phyloP scores from a whole-genome alignment of 2,888 invertebrate species.

The Poecilobothrus nobilitatus region DNA sequence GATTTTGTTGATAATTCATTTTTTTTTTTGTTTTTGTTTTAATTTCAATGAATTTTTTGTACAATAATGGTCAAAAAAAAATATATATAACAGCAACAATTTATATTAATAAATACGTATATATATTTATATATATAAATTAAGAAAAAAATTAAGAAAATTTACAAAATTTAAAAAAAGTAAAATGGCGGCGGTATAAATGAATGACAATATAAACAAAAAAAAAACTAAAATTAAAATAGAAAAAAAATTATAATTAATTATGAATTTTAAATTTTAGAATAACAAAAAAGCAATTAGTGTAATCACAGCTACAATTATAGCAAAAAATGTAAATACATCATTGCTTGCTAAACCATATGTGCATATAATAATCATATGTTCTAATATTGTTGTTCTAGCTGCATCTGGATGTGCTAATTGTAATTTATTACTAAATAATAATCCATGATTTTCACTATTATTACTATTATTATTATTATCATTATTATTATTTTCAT shows the following conservation, averaged over 20 bases:
- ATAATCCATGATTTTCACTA: background rate
- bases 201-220: conserved; percentile 14
- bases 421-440: conserved; percentile 23
- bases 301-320: conserved; percentile 65
- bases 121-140: no score
- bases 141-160: no score
- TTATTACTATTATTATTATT: background rate
- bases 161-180: no score
- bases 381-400: conserved; percentile 44
- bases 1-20: no score
- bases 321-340: conserved; percentile 63
- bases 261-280: background rate
- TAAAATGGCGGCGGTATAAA: background rate
- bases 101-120: no score
- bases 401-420: conserved; percentile 34
- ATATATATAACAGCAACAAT: no score
- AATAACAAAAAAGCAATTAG: conserved; percentile 51
- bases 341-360: conserved; percentile 65
- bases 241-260: background rate
- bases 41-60: no score
- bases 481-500: background rate
- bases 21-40: no score
- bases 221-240: conserved; percentile 13
- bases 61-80: no score
- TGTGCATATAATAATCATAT: conserved; percentile 67